Conservation (phyloP, 2,113 vertebrate species). For the Xenotilapia longispinis region DNA sequence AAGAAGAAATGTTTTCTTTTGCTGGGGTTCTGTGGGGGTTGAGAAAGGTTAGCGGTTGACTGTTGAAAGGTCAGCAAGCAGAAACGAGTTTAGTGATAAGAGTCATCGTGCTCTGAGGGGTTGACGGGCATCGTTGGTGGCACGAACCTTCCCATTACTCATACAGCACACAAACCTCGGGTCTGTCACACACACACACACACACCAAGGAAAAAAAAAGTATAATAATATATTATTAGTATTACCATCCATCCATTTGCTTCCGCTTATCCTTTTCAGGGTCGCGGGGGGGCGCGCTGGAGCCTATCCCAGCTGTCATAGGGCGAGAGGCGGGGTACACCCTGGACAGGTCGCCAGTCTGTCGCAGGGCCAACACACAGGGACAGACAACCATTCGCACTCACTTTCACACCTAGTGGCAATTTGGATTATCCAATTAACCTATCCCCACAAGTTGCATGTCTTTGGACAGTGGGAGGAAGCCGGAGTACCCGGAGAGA, state of each 20-base stretch:
- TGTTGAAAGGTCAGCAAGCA: conserved; percentile 34
- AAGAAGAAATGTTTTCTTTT: background rate
- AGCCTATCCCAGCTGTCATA: no score
- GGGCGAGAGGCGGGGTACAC: no score
- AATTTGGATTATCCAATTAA: no score
- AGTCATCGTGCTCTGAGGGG: conserved; percentile 10
- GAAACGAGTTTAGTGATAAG: conserved; percentile 22
- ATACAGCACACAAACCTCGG: background rate
- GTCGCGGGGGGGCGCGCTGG: no score
- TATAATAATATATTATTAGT: background rate
- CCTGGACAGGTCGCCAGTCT: no score
- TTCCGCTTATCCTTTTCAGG: no score
- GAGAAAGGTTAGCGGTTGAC: background rate
- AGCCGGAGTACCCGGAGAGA: no score
- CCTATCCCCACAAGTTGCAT: no score
- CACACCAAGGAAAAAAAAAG: background rate
- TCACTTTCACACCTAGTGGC: no score
- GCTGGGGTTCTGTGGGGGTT: background rate
- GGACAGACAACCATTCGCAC: no score
- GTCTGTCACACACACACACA: background rate
- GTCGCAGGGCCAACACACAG: no score
- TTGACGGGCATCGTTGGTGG: background rate
- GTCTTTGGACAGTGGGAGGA: no score
- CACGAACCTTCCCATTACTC: conserved; percentile 7
- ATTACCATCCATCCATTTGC: background rate